Percentiles rank a stretch among this genome's conserved stretches.
These are phyloP conservation scores for Agrenia bidenticulata DNA, from an alignment of 2,888 invertebrate genomes.

Conservation along the genomic window DNA sequence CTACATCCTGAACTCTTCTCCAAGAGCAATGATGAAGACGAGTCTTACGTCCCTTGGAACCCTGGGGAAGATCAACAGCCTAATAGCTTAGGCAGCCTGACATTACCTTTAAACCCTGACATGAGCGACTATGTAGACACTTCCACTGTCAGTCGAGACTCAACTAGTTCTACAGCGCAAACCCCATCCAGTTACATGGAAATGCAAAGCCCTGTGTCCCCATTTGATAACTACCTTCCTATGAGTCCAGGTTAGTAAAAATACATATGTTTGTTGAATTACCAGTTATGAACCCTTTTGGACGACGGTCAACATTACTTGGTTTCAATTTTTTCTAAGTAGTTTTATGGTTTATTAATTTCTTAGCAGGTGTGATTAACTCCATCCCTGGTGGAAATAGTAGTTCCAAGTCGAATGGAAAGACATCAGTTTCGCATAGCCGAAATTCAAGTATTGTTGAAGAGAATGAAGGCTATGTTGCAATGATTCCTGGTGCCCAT, in stretches of 20 bases:
- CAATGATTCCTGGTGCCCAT: slow-evolving; percentile 46
- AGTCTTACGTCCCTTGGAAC: slow-evolving; percentile 49
- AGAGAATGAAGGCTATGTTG: slow-evolving; percentile 50
- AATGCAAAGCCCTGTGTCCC: slow-evolving; percentile 61
- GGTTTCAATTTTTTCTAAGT: too few species aligned
- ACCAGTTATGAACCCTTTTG: too few species aligned
- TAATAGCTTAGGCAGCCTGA: slow-evolving; percentile 33
- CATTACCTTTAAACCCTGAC: slow-evolving; percentile 42
- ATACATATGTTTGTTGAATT: too few species aligned
- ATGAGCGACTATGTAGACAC: slow-evolving; percentile 49
- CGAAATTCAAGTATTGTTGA: slow-evolving; percentile 52
- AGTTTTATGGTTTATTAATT: not conserved
- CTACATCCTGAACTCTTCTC: slow-evolving; percentile 28
- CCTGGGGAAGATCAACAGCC: slow-evolving; percentile 40
- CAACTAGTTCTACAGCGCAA: slow-evolving; percentile 35
- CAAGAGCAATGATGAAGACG: slow-evolving; percentile 48
- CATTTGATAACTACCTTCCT: slow-evolving; percentile 60
- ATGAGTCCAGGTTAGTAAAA: slow-evolving; percentile 60
- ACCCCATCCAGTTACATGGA: slow-evolving; percentile 58
- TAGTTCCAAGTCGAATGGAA: slow-evolving; percentile 15
- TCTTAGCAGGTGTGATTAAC: slow-evolving; percentile 2
- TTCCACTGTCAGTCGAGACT: slow-evolving; percentile 37
- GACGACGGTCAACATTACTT: too few species aligned
- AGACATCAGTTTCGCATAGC: slow-evolving; percentile 48
- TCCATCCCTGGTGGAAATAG: not conserved